Conservation (phyloP, 2,888 invertebrate species). For the Deilephila elpenor region DNA sequence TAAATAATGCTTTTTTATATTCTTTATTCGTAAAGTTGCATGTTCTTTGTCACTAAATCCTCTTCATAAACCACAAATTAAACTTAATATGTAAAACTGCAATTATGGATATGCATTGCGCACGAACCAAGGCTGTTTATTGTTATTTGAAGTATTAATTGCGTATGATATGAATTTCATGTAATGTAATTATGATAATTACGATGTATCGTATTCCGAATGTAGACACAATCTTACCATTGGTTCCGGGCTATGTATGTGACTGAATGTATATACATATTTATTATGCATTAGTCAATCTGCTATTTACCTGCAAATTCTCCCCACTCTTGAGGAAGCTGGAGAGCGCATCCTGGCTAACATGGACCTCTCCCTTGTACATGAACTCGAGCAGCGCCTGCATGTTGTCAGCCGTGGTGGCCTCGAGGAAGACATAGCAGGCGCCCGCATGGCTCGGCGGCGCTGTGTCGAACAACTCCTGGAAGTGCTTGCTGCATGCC, state of each 20-base stretch:
- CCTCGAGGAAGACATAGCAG: constrained; percentile 94
- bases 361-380: constrained; percentile 97
- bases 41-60: too few relatives aligned
- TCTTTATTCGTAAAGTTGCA: too few relatives aligned
- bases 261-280: too few relatives aligned
- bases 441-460: constrained; percentile 91
- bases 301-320: constrained; percentile 89
- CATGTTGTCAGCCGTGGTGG: constrained; percentile 95
- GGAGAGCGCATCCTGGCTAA: constrained; percentile 95
- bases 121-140: background rate
- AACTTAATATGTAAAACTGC: background rate
- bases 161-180: background rate
- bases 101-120: background rate
- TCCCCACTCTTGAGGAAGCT: constrained; percentile 96
- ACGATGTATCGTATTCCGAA: background rate
- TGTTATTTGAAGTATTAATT: background rate
- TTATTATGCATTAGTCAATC: too few relatives aligned
- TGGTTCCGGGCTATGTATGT: too few relatives aligned
- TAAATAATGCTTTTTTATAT: background rate
- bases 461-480: constrained; percentile 95
- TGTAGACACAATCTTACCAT: too few relatives aligned
- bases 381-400: constrained; percentile 95
- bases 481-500: constrained; percentile 96
- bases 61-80: background rate
- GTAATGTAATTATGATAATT: background rate